Percentiles rank a stretch among this genome's conserved stretches.
Evolutionary conservation across 1,140 invertebrate genomes (phyloP).

Genomic region (Phthorimaea operculella): DNA sequence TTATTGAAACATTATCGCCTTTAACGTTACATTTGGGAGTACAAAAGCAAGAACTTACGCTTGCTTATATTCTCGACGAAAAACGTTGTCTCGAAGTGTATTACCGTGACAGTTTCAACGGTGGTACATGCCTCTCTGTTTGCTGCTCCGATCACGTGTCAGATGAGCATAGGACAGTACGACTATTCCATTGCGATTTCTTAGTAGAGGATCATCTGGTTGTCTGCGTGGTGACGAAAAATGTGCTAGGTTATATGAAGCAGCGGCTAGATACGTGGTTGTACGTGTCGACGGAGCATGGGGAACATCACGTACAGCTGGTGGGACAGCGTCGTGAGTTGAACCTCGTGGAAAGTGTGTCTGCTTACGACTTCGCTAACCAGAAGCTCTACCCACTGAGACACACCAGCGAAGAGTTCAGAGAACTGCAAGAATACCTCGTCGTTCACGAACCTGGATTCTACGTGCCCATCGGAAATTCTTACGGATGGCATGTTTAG

Average conservation of each 20-base stretch:
- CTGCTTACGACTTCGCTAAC: no score
- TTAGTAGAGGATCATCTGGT: slow-evolving; percentile 24
- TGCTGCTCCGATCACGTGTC: slow-evolving; percentile 32
- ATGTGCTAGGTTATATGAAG: slow-evolving; percentile 16
- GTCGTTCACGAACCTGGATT: slow-evolving; percentile 43
- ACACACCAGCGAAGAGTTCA: slow-evolving; percentile 20
- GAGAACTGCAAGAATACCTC: slow-evolving; percentile 41
- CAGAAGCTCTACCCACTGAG: not conserved
- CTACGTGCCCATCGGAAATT: slow-evolving; percentile 51
- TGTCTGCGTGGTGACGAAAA: slow-evolving; percentile 48
- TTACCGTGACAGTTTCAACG: slow-evolving; percentile 43
- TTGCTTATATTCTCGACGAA: slow-evolving; percentile 33
- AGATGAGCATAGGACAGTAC: slow-evolving; percentile 24
- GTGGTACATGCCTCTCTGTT: slow-evolving; percentile 45
- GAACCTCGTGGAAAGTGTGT: no score
- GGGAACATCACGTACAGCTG: not conserved
- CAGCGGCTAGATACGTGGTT: slow-evolving; percentile 42
- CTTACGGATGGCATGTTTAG: slow-evolving; percentile 51
- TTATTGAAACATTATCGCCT: no score
- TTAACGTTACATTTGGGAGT: not conserved
- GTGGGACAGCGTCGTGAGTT: not conserved
- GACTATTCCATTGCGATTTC: slow-evolving; percentile 53
- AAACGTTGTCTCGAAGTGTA: slow-evolving; percentile 40
- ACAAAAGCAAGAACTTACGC: slow-evolving; percentile 19
- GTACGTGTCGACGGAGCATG: not conserved